phyloP scores from a whole-genome alignment of 2,113 vertebrate species.

The Colinus virginianus region DNA sequence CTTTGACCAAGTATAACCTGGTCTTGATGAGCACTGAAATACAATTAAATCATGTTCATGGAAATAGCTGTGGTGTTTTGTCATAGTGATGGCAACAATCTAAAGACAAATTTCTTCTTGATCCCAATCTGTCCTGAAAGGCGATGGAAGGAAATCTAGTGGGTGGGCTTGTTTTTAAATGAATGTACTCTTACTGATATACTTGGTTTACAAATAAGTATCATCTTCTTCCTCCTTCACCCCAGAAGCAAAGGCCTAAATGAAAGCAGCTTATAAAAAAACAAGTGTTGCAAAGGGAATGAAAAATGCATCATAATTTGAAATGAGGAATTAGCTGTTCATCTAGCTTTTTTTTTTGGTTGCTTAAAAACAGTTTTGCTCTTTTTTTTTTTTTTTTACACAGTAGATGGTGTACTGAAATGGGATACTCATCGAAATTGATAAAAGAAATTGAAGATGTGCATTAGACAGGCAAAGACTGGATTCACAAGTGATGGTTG shows the following conservation, averaged over 20 bases:
- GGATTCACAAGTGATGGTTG: not conserved
- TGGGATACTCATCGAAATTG: not conserved
- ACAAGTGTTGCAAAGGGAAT: not conserved
- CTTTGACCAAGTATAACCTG: not conserved
- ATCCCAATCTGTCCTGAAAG: not conserved
- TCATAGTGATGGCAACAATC: not conserved
- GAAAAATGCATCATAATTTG: not conserved
- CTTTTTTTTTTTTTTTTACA: not conserved
- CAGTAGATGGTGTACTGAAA: not conserved
- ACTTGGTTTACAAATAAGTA: not conserved
- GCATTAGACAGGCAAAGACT: accelerated
- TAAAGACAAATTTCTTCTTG: not conserved
- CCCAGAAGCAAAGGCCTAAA: not conserved
- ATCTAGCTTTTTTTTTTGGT: not conserved
- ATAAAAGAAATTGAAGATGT: not conserved
- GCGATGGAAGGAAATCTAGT: not conserved
- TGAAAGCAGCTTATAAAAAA: not conserved
- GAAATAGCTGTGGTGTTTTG: not conserved
- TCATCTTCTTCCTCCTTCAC: not conserved
- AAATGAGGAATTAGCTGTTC: not conserved
- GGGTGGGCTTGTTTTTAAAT: not conserved
- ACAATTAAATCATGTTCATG: not conserved
- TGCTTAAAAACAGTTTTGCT: not conserved
- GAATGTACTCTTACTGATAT: not conserved
- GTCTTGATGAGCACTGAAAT: not conserved